Evolutionary conservation across 1,140 invertebrate genomes (phyloP), one percentile per base, ranked within the genome.

Genomic region (Papilio polytes): DNA sequence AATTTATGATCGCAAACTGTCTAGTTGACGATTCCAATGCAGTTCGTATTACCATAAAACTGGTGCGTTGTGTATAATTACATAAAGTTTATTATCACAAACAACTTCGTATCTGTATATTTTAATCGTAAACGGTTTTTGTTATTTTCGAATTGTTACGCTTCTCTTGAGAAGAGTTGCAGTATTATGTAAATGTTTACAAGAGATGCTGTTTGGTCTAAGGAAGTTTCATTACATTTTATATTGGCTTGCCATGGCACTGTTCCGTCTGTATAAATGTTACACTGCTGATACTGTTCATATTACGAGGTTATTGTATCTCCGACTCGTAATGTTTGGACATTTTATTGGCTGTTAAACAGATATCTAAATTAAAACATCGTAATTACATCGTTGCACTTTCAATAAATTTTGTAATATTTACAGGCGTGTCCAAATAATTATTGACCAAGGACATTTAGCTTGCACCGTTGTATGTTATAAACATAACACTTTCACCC

Each of bases 401-500:
- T 13, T 31, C 22, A 26, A 66, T 66, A 13, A 66, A 66, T 26
- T 63, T 63, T 59, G 22, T 63, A 12, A 63, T 48, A 53, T 56
- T 77, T 53, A 77, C 51, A 36, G 63, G 63, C 63, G 63, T 70
- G 63, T 70, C 3, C 22, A 36, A 77, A 59, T 59, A 53, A 77
- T 77, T 36, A 9, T 70, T 10, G 41, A 22, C 36, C 36, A 78
- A 78, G 56, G 56, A 78, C 18, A 78, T 78, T 66, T 15, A 78
- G 77, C 36, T 44, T 76, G 46, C 46, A n/a, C 36, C 10, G 56
- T 12, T 63, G 76, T 59, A 78, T 78, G 66, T 66, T 66, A 78
- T 78, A 56, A 78, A 20, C 76, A 59, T 56, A 63, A 78, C 77
- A 66, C 77, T 78, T 78, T 78, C 77, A 66, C 77, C 36, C 41